These are phyloP conservation scores for Dicyrtomina minuta DNA, from an alignment of 2,888 invertebrate genomes.

Conservation along the genomic window DNA sequence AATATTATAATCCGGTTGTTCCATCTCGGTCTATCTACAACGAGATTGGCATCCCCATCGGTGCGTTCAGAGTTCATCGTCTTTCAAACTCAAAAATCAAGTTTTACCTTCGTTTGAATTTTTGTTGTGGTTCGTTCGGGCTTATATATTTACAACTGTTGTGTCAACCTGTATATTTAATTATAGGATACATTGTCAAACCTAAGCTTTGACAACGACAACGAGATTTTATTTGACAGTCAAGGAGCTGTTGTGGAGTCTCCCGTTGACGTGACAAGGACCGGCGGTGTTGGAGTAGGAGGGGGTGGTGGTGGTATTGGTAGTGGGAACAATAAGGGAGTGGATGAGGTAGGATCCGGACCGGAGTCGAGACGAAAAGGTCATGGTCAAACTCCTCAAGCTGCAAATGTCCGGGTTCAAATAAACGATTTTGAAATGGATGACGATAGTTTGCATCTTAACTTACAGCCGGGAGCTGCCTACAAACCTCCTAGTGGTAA, in stretches of 20 bases:
- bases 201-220: constrained; percentile 51
- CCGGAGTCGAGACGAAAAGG: constrained; percentile 2
- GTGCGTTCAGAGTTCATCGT: too few species aligned
- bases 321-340: background rate
- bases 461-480: constrained; percentile 46
- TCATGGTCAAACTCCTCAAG: constrained; percentile 8
- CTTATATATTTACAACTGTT: background rate
- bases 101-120: too few species aligned
- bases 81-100: too few species aligned
- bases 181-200: constrained; percentile 51
- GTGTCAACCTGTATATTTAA: background rate
- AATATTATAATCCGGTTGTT: too few species aligned
- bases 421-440: constrained; percentile 31
- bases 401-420: constrained; percentile 29
- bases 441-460: constrained; percentile 28
- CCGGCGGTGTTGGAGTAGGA: background rate
- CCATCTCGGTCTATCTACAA: too few species aligned
- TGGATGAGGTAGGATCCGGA: background rate
- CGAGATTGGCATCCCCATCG: too few species aligned
- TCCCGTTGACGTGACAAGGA: background rate
- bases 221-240: constrained; percentile 29
- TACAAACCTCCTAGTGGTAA: constrained; percentile 49
- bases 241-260: background rate
- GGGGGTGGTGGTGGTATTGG: too few species aligned
- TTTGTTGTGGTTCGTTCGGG: too few species aligned